Evolutionary conservation across 2,113 vertebrate genomes (phyloP).

Genomic region (Scytalopus superciliaris): DNA sequence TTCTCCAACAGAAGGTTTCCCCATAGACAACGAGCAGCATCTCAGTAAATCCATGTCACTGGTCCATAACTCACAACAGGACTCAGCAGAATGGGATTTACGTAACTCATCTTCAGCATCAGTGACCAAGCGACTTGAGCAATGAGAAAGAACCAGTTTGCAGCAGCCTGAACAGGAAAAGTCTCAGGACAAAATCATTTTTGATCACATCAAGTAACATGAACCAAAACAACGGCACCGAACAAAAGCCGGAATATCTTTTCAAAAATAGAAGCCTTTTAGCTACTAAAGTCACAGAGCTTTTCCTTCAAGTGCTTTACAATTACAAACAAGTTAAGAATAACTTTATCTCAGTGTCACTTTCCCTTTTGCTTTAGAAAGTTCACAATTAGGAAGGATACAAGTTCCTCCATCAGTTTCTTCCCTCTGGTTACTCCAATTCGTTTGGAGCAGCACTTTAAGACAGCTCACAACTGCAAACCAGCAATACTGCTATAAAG

Average conservation of each 20-base stretch:
- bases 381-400: not conserved
- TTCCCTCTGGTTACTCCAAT: not conserved
- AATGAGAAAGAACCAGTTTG: constrained; percentile 6
- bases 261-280: constrained; percentile 11
- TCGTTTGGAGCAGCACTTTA: not conserved
- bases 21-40: not conserved
- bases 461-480: not conserved
- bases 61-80: not conserved
- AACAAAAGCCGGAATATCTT: not conserved
- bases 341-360: not conserved
- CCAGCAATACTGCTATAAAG: not conserved
- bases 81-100: not conserved
- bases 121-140: not conserved
- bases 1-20: not conserved
- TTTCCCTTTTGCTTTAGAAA: not conserved
- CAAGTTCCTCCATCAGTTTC: not conserved
- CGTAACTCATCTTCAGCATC: constrained; percentile 1
- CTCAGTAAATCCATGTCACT: not conserved
- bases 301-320: not conserved
- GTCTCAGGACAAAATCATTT: constrained; percentile 25
- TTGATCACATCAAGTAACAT: not conserved
- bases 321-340: not conserved
- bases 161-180: not conserved
- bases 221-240: not conserved
- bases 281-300: not conserved